Conservation (phyloP, 2,888 invertebrate species). For the Labia minor region DNA sequence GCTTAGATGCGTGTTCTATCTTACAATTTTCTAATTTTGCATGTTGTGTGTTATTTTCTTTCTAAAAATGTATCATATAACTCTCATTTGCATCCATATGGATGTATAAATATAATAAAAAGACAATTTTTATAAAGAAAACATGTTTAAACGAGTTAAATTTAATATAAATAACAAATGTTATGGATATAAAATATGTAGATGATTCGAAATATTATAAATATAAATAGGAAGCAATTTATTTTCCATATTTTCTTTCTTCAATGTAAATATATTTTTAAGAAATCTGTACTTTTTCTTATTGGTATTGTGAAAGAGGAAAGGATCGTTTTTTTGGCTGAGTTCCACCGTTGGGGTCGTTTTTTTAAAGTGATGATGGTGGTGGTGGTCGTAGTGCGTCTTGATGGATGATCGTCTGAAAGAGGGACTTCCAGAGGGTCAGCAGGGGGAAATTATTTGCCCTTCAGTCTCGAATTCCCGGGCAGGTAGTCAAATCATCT, state of each 20-base stretch:
- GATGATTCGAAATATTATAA: not conserved
- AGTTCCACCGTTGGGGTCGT: not conserved
- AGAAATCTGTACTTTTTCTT: not conserved
- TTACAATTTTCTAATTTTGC: no score
- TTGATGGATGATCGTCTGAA: not conserved
- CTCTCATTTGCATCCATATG: no score
- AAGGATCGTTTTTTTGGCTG: not conserved
- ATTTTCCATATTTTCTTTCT: slow-evolving; percentile 5
- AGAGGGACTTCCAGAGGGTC: not conserved
- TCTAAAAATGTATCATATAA: no score
- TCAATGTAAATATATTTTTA: not conserved
- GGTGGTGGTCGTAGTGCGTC: not conserved
- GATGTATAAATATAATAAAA: no score
- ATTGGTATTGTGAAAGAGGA: not conserved
- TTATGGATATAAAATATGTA: not conserved
- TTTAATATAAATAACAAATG: no score
- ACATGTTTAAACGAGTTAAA: no score
- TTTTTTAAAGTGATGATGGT: no score
- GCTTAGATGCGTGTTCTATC: no score
- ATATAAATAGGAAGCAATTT: not conserved
- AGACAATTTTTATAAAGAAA: no score
- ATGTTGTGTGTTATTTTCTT: no score
- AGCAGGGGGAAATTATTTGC: not conserved
- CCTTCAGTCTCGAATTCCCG: not conserved
- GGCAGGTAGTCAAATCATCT: not conserved